Evolutionary conservation across 2,113 vertebrate genomes (phyloP).

Genomic region (Rallus limicola): DNA sequence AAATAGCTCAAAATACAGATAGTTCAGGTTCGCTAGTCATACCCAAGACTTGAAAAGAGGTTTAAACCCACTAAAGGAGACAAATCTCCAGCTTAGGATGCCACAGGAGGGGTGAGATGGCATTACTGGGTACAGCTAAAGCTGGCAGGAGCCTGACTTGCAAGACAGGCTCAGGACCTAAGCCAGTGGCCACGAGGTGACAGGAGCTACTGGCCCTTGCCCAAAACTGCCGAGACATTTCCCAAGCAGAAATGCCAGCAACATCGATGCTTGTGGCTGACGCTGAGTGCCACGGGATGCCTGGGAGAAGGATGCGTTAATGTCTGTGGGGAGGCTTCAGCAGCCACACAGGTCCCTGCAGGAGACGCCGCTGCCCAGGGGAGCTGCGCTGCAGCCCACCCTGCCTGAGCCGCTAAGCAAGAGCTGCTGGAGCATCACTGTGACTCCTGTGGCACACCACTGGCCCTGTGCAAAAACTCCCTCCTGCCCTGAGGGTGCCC

Average conservation of each 20-base stretch:
- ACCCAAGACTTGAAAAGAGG: conserved; percentile 30
- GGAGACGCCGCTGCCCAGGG: neutral
- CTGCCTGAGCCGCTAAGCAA: neutral
- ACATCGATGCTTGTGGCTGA: accelerated
- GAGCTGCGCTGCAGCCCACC: neutral
- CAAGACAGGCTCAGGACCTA: neutral
- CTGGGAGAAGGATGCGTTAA: accelerated
- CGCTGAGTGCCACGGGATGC: accelerated
- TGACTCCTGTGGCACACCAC: neutral
- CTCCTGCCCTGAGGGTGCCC: neutral
- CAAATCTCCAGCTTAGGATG: neutral
- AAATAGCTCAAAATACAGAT: conserved; percentile 63
- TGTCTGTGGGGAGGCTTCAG: neutral
- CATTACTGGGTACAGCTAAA: neutral
- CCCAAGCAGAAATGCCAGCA: accelerated
- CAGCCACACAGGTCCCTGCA: accelerated
- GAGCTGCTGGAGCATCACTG: accelerated
- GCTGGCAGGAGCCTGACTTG: neutral
- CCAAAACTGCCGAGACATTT: neutral
- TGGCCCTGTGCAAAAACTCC: neutral
- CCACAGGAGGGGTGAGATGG: neutral
- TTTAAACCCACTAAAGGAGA: conserved; percentile 40
- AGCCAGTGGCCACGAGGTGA: accelerated
- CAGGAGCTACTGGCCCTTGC: neutral
- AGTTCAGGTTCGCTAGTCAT: conserved; percentile 29